Evolutionary conservation across 2,888 invertebrate species (phyloP), one percentile per base, ranked within the genome.

Genomic region (Amphipoea lucens): DNA sequence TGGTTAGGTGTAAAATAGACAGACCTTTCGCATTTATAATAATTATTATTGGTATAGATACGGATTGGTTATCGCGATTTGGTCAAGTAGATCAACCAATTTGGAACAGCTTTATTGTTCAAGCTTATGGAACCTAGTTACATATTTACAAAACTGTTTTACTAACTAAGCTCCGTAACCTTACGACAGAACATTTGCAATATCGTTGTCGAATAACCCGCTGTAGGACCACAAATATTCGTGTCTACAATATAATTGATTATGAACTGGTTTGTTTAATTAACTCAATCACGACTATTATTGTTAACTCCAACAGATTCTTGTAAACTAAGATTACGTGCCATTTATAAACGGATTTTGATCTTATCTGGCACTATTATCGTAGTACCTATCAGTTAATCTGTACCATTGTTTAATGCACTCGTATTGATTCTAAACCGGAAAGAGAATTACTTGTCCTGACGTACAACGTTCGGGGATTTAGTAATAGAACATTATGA

Each of bases 331-430:
- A 66, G 51, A 74, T 70, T 2, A 78, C 54, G 40, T 65, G 45
- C 51, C 4, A 72, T 76, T 83, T 84, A 80, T 69, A 81, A 80
- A 80, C 85, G 85, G 85, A 84, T 78, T 74, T 82, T 17, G 78
- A 81, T 85, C 29, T 72, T 74, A 85, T 81, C 81, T 36, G 20
- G 20, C 1, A n/a, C 5, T 75, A 45, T 29, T 54, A 78, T 57
- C 20, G 14, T 29, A 36, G 36, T 40, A 36, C 5, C 51, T 76
- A 65, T 51, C 17, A 57, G 73, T 54, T 20, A 40, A 42, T 23
- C n/a, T 63, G 14, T 14, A 23, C 14, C 14, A 36, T 36, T 51
- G 20, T 23, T 51, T 23, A 70, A 23, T 69, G 29, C 48, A 29
- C 9, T 68, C 11, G 12, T 36, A 51, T 36, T 51, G 48, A 70